Percentiles rank a stretch among this genome's conserved stretches.
Conservation (phyloP, 2,113 vertebrate species). For the Panthera leo region DNA sequence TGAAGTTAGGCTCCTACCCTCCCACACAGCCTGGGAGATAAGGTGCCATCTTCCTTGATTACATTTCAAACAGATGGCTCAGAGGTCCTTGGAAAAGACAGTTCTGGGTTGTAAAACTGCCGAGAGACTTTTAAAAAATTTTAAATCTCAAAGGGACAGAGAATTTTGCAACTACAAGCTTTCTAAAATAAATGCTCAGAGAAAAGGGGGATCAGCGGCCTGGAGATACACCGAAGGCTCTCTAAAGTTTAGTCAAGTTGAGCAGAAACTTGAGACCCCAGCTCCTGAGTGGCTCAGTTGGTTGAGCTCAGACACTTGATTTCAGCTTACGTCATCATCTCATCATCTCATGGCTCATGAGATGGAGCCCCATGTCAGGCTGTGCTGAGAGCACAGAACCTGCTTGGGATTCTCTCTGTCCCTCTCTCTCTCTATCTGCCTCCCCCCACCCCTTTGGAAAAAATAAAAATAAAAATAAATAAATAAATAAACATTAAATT, state of each 20-base stretch:
- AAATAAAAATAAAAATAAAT: no score
- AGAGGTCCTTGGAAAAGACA: background rate
- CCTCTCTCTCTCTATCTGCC: no score
- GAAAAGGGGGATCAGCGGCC: background rate
- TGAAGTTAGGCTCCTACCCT: background rate
- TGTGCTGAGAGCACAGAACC: no score
- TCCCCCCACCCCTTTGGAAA: no score
- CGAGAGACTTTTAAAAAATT: background rate
- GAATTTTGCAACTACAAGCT: background rate
- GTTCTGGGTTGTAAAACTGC: background rate
- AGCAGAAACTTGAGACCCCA: background rate
- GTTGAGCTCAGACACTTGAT: no score
- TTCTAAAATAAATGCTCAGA: background rate
- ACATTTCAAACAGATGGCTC: background rate
- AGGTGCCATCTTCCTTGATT: background rate
- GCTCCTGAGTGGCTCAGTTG: no score
- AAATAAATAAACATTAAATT: no score
- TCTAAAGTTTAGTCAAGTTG: background rate
- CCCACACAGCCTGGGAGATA: background rate
- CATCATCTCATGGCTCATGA: no score
- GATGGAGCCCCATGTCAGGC: no score
- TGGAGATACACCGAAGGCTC: background rate
- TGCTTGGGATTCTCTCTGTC: no score
- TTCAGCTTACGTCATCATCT: no score
- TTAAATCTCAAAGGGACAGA: background rate